phyloP scores from a whole-genome alignment of 2,113 vertebrate genomes.

The Nesoenas mayeri region DNA sequence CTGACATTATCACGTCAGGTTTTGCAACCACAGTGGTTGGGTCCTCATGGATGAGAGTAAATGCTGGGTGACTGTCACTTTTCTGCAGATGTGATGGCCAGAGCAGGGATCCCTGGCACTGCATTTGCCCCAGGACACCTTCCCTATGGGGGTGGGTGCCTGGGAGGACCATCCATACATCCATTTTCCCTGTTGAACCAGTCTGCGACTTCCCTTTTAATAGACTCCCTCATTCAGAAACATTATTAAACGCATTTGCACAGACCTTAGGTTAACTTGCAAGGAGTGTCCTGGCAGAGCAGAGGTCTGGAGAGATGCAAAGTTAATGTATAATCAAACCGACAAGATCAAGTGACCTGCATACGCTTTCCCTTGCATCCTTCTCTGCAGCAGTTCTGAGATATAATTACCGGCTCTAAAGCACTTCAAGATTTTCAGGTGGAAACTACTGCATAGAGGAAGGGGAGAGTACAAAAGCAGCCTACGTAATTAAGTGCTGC shows the following conservation, averaged over 20 bases:
- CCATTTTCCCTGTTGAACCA: neutral
- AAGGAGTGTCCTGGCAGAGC: conserved; percentile 28
- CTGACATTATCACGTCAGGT: rapidly evolving
- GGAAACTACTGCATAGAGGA: conserved; percentile 47
- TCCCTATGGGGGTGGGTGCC: neutral
- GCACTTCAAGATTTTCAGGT: conserved; percentile 68
- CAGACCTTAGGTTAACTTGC: neutral
- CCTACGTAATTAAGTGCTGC: conserved; percentile 61
- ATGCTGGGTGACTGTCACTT: neutral
- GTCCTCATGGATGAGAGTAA: rapidly evolving
- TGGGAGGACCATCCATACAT: neutral
- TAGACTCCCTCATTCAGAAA: neutral
- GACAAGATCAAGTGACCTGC: conserved; percentile 32
- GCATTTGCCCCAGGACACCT: neutral
- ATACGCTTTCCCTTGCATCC: neutral
- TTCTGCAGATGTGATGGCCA: neutral
- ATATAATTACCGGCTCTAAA: conserved; percentile 65
- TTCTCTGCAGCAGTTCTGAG: conserved; percentile 12
- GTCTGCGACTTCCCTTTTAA: neutral
- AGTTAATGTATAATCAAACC: conserved; percentile 32
- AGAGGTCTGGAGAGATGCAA: conserved; percentile 26
- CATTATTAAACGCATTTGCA: neutral
- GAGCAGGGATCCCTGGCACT: neutral
- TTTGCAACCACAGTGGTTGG: neutral
- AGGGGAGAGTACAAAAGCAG: conserved; percentile 51